Percentiles rank a stretch among this genome's conserved stretches.
Evolutionary conservation across 1,140 invertebrate species (phyloP).

Genomic region (Trichoplusia ni): DNA sequence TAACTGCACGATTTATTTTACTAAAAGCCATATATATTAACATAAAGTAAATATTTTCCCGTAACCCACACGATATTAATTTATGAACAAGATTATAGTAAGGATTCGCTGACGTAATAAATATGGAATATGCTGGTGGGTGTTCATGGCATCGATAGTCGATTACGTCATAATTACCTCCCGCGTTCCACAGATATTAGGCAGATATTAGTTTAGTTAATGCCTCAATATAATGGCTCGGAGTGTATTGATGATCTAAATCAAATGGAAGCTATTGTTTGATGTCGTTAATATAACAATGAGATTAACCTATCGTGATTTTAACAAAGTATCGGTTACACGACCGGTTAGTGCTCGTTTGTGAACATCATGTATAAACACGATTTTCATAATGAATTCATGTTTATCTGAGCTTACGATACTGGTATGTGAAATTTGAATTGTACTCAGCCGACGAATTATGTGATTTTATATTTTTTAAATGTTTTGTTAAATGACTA

Average conservation of each 20-base stretch:
- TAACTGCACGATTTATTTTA: background rate
- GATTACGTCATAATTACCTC: slow-evolving; percentile 33
- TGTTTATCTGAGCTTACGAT: background rate
- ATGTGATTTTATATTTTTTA: too few relatives aligned
- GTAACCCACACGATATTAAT: background rate
- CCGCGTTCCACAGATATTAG: slow-evolving; percentile 29
- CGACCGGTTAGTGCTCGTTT: background rate
- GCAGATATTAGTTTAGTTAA: slow-evolving; percentile 33
- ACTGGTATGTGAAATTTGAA: too few relatives aligned
- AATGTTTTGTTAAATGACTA: too few relatives aligned
- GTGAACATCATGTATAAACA: background rate
- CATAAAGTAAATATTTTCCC: background rate
- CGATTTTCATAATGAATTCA: too few relatives aligned
- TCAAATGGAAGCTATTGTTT: slow-evolving; percentile 41
- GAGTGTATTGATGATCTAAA: slow-evolving; percentile 37
- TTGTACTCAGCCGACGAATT: too few relatives aligned
- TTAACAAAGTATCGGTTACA: slow-evolving; percentile 11
- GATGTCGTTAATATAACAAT: slow-evolving; percentile 29
- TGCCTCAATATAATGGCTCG: slow-evolving; percentile 33
- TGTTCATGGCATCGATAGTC: slow-evolving; percentile 14
- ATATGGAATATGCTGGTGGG: slow-evolving; percentile 15
- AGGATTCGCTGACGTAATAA: background rate
- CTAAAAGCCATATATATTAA: too few relatives aligned
- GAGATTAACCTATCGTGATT: slow-evolving; percentile 22
- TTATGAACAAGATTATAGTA: slow-evolving; percentile 2